Base-by-base conservation (phyloP, 2,797 vertebrate species). In the Lycodopsis pacificus region DNA sequence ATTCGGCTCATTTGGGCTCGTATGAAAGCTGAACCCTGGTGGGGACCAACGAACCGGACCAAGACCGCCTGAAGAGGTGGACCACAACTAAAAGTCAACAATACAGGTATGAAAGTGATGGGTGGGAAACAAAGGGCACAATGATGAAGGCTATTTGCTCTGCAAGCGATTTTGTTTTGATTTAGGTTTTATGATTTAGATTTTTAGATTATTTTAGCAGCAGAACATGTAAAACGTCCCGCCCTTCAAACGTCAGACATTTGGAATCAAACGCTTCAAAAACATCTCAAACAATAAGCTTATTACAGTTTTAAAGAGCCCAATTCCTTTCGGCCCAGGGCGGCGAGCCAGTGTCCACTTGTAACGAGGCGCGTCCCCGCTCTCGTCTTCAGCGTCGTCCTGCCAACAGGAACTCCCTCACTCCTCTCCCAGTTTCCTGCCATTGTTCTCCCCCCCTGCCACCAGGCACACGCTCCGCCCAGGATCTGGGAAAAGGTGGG, bases 401-500 rank as follows among this genome's bases (percentile, higher is more conserved):
- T 88, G 85, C 93, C 89, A 90, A 92, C 91, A 91, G 94, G 93
- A 93, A 95, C 85, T 92, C 90, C 79, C 93, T 94, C 88, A 81
- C 92, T 94, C 92, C 89, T 93, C 94, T 94, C 86, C 83, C 84
- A 72, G 88, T 90, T 95, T 96, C 95, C 95, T 95, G 93, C 68
- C 75, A 95, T 95, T 96, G 95, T 96, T 90, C 88, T 89, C 42
- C 20, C 64, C 44, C 49, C 30, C 86, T 87, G 81, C 89, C 86
- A 86, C 77, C 78, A 80, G 86, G 75, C 87, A 0, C 76, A 77
- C 40, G 81, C 94, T 91, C 92, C 92, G 77, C 91, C 92, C 91
- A 89, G 92, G 92, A 95, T 94, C 92, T 95, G 93, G 92, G 94
- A 93, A 94, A 92, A 95, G 93, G 93, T 94, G 93, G 93, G 93